These are phyloP conservation scores for Scleropages formosus DNA, from an alignment of 2,797 vertebrate species.

Conservation along the genomic window DNA sequence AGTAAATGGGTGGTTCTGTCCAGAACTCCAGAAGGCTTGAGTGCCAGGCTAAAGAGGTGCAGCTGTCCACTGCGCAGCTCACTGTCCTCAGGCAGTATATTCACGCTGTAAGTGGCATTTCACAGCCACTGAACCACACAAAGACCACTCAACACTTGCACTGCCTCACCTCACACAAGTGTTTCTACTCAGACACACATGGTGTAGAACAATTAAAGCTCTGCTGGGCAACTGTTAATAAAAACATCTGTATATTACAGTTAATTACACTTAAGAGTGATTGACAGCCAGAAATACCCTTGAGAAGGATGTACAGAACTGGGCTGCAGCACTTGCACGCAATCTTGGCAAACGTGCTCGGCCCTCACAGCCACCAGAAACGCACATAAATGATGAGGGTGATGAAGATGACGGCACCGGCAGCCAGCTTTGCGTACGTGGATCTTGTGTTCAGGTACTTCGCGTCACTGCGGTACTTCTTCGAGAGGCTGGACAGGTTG, in stretches of 20 bases:
- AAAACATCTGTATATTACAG: constrained; percentile 22
- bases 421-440: constrained; percentile 86
- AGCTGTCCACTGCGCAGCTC: background rate
- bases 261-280: constrained; percentile 3
- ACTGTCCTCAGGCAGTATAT: background rate
- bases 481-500: constrained; percentile 83
- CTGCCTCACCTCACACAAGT: background rate
- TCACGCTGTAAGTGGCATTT: no score
- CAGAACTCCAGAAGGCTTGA: background rate
- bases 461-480: constrained; percentile 90
- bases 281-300: background rate
- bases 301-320: background rate
- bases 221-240: constrained; percentile 19
- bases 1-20: background rate
- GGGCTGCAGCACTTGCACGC: background rate
- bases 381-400: constrained; percentile 86
- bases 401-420: constrained; percentile 81
- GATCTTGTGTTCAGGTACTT: constrained; percentile 93
- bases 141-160: background rate
- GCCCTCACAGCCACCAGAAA: constrained; percentile 91
- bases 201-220: constrained; percentile 38
- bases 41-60: background rate
- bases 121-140: background rate
- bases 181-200: background rate
- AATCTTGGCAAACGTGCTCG: background rate